These are phyloP conservation scores for Mnemiopsis leidyi DNA, from an alignment of 37 sponge, comb jelly and placozoan genomes.

Conservation along the genomic window DNA sequence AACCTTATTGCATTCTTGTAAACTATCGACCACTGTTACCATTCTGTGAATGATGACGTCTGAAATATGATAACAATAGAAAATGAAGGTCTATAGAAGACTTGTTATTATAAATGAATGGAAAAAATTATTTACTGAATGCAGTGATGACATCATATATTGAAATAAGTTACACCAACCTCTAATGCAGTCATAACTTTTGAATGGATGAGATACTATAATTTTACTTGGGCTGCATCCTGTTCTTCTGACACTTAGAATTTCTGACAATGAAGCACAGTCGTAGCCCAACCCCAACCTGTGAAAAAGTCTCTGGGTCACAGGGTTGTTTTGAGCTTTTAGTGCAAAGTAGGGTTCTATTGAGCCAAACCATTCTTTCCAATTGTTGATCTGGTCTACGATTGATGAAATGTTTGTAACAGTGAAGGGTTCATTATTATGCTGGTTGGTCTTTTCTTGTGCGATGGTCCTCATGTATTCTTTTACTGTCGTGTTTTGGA, in stretches of 20 bases:
- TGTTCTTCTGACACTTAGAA: background rate
- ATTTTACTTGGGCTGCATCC: background rate
- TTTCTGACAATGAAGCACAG: background rate
- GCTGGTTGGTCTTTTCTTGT: background rate
- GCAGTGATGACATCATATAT: too few species aligned
- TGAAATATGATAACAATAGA: background rate
- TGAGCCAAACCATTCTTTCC: conserved; percentile 24
- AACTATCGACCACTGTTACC: background rate
- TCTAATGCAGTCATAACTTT: background rate
- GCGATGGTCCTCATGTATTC: background rate
- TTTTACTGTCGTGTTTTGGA: background rate
- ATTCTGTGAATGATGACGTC: background rate
- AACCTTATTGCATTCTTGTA: background rate
- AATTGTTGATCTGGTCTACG: background rate
- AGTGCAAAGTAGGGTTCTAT: conserved; percentile 2
- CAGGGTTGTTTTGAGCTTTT: background rate
- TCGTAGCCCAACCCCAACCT: conserved; percentile 2
- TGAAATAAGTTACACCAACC: background rate
- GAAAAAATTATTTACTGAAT: too few species aligned
- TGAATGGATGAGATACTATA: conserved; percentile 17
- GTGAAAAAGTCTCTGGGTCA: conserved; percentile 8
- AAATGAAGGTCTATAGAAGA: too few species aligned
- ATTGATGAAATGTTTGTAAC: background rate
- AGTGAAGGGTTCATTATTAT: background rate
- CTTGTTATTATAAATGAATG: too few species aligned